A percentile compares a stretch with the other conserved stretches of the same genome.
phyloP scores from a whole-genome alignment of 2,888 invertebrate genomes.

The Synanthedon vespiformis region DNA sequence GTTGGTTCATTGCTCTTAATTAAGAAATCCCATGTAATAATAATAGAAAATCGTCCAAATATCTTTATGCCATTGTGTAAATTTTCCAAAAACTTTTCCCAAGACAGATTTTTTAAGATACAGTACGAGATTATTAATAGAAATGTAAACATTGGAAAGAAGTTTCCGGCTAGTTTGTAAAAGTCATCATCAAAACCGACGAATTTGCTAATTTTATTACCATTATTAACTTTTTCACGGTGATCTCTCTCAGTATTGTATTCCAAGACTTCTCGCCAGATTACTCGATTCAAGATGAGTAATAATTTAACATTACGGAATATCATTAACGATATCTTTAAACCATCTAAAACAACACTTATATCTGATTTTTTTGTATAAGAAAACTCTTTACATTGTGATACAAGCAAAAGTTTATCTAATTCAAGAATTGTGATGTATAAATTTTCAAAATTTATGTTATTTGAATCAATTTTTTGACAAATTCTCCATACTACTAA shows the following conservation, averaged over 20 bases:
- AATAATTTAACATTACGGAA: conserved; percentile 39
- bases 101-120: too few species aligned
- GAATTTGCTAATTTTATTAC: conserved; percentile 22
- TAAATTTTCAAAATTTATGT: conserved; percentile 9
- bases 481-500: too few species aligned
- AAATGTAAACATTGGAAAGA: conserved; percentile 10
- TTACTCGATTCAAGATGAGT: conserved; percentile 43
- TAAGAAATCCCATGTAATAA: conserved; percentile 32
- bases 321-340: conserved; percentile 41
- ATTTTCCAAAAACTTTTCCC: conserved; percentile 18
- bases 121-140: too few species aligned
- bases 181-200: conserved; percentile 41
- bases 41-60: conserved; percentile 49
- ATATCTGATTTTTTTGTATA: conserved; percentile 40
- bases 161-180: conserved; percentile 36
- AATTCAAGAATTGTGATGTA: conserved; percentile 32
- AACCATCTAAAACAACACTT: conserved; percentile 41
- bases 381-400: conserved; percentile 40
- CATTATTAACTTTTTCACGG: conserved; percentile 32
- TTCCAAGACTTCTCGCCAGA: conserved; percentile 37
- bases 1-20: conserved; percentile 34
- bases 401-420: conserved; percentile 35
- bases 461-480: too few species aligned
- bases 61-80: conserved; percentile 33
- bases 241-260: conserved; percentile 44